Base-by-base conservation (phyloP, 2,888 invertebrate species). In the Phalera bucephala region DNA sequence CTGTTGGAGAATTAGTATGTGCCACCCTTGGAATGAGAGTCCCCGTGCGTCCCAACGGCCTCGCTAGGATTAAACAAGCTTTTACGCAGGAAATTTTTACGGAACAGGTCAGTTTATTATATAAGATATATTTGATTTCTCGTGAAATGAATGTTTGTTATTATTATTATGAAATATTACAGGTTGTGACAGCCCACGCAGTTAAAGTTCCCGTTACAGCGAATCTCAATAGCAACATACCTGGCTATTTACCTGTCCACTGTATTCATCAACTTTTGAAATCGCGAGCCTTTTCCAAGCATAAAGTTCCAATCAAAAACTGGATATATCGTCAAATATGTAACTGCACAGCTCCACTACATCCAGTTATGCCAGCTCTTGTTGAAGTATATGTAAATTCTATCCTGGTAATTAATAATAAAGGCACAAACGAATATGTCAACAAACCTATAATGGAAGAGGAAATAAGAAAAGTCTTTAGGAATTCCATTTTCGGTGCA, bases 61-160 rank as follows among this genome's bases (percentile, higher is more conserved):
- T 97, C 55, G 95, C 95, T 0, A 91, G 96, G 35, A 96, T 97
- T 85, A 97, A 97, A 73, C 95, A 96, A 68, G 95, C 99, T 19
- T 99, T 99, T 72, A 98, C 96, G 0, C 97, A 97, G 68, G 98
- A 99, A 75, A 96, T 99, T 52, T 99, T 99, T 72, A 98, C 98
- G 0, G 99, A 99, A 79, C 97, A 98, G 91, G 94, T 93, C 12
- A 27, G 23, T n/a, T n/a, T n/a, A n/a, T n/a, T n/a, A n/a, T n/a
- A n/a, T n/a, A n/a, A n/a, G n/a, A n/a, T n/a, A n/a, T n/a, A n/a
- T n/a, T n/a, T n/a, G n/a, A n/a, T n/a, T n/a, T n/a, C n/a, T n/a
- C n/a, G n/a, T n/a, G n/a, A n/a, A n/a, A n/a, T n/a, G n/a, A n/a
- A n/a, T n/a, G n/a, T n/a, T 38, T 19, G 17, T 32, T 29, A 29